Conservation (phyloP, 1,140 invertebrate species). For the Gryon sp. region DNA sequence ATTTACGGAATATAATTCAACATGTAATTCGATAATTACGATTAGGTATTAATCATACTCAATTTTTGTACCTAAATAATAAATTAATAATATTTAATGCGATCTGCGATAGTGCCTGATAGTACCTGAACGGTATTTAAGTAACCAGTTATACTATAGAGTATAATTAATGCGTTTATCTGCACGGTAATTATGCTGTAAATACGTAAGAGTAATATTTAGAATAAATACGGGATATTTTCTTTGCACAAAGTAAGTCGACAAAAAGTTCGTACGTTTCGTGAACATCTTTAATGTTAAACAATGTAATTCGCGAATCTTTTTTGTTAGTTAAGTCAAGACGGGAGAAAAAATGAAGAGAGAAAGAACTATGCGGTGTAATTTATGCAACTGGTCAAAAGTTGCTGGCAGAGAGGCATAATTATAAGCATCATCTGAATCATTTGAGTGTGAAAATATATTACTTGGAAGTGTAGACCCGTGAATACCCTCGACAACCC, state of each 20-base stretch:
- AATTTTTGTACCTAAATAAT: not conserved
- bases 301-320: constrained; percentile 30
- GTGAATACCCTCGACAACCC: constrained; percentile 51
- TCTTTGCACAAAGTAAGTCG: not conserved
- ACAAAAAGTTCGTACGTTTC: constrained; percentile 3
- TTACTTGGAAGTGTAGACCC: constrained; percentile 59
- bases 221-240: not conserved
- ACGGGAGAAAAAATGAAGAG: not conserved
- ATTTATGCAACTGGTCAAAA: constrained; percentile 56
- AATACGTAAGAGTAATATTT: not conserved
- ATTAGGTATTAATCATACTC: not conserved
- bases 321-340: constrained; percentile 20
- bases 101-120: not conserved
- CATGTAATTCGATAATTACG: not conserved
- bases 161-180: not conserved
- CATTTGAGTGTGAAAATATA: constrained; percentile 64
- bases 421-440: constrained; percentile 62
- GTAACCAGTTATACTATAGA: not conserved
- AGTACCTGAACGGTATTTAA: not conserved
- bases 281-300: constrained; percentile 16
- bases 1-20: not conserved
- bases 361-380: constrained; percentile 6
- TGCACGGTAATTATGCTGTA: not conserved
- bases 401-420: constrained; percentile 39
- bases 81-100: not conserved